A percentile compares a stretch with the other conserved stretches of the same genome.
Conservation (phyloP, 2,888 invertebrate species). For the Eristalinus sepulchralis region DNA sequence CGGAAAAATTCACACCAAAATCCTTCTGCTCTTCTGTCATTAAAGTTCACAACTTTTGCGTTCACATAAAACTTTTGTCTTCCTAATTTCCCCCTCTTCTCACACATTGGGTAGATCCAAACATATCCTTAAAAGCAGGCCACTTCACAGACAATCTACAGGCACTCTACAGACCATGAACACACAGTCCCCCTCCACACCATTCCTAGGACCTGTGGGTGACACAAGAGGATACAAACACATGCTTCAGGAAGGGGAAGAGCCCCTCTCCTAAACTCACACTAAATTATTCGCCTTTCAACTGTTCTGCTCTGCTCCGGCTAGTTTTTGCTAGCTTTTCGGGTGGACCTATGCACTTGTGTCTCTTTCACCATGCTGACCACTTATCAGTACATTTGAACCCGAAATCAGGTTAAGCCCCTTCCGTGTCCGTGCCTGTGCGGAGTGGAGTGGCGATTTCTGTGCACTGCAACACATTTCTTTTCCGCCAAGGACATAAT, state of each 20-base stretch:
- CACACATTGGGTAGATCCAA: too few species aligned
- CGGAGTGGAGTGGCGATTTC: neutral
- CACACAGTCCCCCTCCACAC: too few species aligned
- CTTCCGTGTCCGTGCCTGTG: conserved; percentile 34
- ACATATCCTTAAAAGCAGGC: neutral
- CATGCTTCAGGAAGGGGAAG: neutral
- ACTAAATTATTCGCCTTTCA: conserved; percentile 67
- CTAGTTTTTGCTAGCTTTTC: neutral
- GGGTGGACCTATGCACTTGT: neutral
- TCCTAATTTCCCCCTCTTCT: too few species aligned
- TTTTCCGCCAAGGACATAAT: conserved; percentile 48
- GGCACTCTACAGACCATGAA: too few species aligned
- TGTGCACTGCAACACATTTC: conserved; percentile 36
- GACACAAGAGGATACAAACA: conserved; percentile 20
- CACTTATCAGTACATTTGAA: conserved; percentile 70
- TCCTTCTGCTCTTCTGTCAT: conserved; percentile 52
- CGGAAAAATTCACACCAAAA: conserved; percentile 48
- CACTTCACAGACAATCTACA: neutral
- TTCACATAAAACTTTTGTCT: neutral
- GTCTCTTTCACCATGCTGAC: conserved; percentile 41
- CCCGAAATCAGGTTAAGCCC: conserved; percentile 65
- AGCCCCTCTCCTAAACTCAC: too few species aligned
- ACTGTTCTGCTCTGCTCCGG: conserved; percentile 46
- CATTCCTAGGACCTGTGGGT: neutral
- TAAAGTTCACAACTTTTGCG: conserved; percentile 48